Percentiles rank a stretch among this genome's conserved stretches.
Conservation (phyloP, 2,113 vertebrate species). For the Trematocara variabile region DNA sequence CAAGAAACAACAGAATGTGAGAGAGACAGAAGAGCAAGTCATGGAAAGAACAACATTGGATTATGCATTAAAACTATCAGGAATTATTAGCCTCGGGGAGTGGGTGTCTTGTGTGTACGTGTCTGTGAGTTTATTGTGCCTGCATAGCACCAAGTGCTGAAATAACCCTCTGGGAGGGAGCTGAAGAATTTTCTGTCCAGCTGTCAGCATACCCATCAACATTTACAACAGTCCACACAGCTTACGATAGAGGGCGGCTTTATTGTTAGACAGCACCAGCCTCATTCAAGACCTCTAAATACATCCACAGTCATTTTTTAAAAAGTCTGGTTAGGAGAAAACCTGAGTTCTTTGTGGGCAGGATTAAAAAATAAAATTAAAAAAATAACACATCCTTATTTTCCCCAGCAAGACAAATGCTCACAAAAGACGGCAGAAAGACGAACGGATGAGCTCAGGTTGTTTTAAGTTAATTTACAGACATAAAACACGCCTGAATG, state of each 20-base stretch:
- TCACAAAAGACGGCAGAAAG: background rate
- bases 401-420: background rate
- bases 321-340: background rate
- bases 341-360: background rate
- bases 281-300: background rate
- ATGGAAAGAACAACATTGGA: slow-evolving; percentile 43
- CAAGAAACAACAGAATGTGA: slow-evolving; percentile 43
- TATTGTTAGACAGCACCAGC: background rate
- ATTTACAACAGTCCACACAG: background rate
- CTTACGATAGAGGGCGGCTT: background rate
- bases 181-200: background rate
- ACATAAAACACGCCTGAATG: background rate
- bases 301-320: background rate
- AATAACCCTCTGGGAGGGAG: background rate
- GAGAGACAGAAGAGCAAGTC: slow-evolving; percentile 19
- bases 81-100: slow-evolving; percentile 5
- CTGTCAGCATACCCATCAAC: background rate
- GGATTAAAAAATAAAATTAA: background rate
- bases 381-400: background rate
- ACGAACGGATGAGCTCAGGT: background rate
- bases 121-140: background rate
- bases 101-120: background rate
- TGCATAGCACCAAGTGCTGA: background rate
- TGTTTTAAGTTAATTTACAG: background rate
- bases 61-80: slow-evolving; percentile 11